Evolutionary conservation across 2,888 invertebrate species (phyloP).

Genomic region (Dusona sp.): DNA sequence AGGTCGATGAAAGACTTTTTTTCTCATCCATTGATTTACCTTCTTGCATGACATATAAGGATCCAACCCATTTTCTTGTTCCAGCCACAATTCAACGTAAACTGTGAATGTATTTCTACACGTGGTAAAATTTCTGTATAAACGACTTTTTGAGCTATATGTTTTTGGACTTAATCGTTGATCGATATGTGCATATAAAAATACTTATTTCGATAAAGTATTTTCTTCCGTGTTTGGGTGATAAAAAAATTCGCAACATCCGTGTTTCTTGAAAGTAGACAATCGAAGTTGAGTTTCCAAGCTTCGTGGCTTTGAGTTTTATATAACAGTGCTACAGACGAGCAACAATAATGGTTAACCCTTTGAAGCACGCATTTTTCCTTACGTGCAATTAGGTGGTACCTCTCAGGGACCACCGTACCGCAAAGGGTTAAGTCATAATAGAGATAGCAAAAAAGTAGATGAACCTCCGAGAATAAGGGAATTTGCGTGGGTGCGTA

Average conservation of each 20-base stretch:
- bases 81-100: background rate
- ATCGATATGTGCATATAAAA: background rate
- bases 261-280: background rate
- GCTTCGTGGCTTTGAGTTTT: background rate
- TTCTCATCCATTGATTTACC: constrained; percentile 17
- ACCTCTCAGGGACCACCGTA: no score
- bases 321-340: background rate
- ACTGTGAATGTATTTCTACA: background rate
- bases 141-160: background rate
- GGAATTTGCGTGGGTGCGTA: constrained; percentile 12
- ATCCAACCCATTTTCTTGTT: background rate
- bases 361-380: no score
- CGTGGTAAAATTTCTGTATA: background rate
- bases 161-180: background rate
- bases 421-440: background rate
- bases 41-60: background rate
- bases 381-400: no score
- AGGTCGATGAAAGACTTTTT: constrained; percentile 71
- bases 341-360: background rate
- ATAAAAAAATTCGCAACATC: background rate
- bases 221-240: background rate
- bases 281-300: background rate
- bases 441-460: background rate
- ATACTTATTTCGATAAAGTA: background rate
- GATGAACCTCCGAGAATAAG: background rate